Conservation (phyloP, 1,140 invertebrate species). For the Ridgeia piscesae region DNA sequence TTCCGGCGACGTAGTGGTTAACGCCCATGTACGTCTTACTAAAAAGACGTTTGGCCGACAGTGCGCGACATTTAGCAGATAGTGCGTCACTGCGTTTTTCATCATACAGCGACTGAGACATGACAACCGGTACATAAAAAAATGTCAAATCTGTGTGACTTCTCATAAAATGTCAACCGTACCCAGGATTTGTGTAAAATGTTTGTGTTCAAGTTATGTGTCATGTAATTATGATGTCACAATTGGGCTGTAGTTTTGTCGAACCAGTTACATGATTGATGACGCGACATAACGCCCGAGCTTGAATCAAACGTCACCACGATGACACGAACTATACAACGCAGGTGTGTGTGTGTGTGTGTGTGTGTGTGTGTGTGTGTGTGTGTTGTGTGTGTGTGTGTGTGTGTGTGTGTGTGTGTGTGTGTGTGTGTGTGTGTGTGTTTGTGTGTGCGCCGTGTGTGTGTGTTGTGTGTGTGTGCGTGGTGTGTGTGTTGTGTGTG, state of each 20-base stretch:
- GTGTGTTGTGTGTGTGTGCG: no score
- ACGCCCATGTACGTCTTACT: no score
- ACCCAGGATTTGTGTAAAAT: neutral
- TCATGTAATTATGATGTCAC: neutral
- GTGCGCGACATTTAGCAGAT: neutral
- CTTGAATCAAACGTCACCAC: neutral
- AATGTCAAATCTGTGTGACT: neutral
- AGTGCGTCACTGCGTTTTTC: neutral
- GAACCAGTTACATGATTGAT: neutral
- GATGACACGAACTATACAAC: neutral
- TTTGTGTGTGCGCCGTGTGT: neutral
- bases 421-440: neutral
- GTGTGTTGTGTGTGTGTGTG: constrained; percentile 33
- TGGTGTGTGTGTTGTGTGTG: no score
- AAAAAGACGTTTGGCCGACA: no score
- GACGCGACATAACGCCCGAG: no score
- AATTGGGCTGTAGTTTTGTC: neutral
- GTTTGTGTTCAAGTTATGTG: neutral
- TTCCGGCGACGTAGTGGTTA: no score
- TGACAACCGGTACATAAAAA: neutral
- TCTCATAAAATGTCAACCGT: neutral
- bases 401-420: constrained; percentile 29
- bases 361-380: constrained; percentile 26
- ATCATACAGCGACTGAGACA: neutral
- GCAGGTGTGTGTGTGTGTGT: neutral